phyloP scores from a whole-genome alignment of 2,888 invertebrate genomes.

The Heliconius erato region DNA sequence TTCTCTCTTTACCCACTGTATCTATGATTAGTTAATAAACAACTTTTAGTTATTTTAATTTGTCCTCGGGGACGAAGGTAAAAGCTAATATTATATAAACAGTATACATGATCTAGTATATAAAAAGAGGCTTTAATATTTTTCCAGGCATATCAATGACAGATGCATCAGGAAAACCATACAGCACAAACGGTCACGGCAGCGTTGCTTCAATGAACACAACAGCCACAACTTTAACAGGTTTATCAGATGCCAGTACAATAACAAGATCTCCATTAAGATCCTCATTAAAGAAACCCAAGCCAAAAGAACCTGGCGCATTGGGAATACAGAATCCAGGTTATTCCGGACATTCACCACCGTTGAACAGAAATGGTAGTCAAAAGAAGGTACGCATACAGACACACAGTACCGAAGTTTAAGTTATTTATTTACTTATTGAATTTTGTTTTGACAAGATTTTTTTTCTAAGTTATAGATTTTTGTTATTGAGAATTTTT shows the following conservation, averaged over 20 bases:
- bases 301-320: conserved; percentile 85
- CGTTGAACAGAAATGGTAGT: conserved; percentile 93
- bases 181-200: conserved; percentile 87
- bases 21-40: too few relatives aligned
- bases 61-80: too few relatives aligned
- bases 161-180: conserved; percentile 94
- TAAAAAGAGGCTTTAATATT: background rate
- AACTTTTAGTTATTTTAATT: too few relatives aligned
- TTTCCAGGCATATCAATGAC: conserved; percentile 92
- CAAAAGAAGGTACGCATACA: conserved; percentile 96
- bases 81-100: too few relatives aligned
- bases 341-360: conserved; percentile 93
- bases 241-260: conserved; percentile 82
- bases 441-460: background rate
- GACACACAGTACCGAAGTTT: conserved; percentile 96
- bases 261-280: conserved; percentile 83
- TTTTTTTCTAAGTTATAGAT: background rate
- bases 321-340: conserved; percentile 95
- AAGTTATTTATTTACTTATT: conserved; percentile 45
- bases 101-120: too few relatives aligned
- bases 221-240: conserved; percentile 88
- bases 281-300: conserved; percentile 93
- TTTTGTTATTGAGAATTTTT: background rate
- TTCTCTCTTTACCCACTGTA: too few relatives aligned
- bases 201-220: conserved; percentile 91